phyloP scores from a whole-genome alignment of 2,797 vertebrate genomes.

The Agapornis canus region DNA sequence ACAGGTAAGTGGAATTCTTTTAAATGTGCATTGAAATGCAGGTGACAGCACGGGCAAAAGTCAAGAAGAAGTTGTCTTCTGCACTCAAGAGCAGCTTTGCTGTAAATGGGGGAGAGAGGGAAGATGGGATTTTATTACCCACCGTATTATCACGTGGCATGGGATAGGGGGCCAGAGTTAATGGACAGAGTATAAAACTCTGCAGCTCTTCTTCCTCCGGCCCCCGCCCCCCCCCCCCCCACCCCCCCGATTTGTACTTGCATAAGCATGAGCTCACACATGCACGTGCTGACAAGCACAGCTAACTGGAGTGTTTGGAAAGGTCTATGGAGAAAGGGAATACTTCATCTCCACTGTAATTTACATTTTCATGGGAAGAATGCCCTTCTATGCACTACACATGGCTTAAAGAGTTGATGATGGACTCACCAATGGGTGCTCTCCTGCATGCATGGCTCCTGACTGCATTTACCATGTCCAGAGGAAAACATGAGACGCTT shows the following conservation, averaged over 20 bases:
- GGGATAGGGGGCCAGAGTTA: neutral
- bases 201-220: neutral
- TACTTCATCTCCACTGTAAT: neutral
- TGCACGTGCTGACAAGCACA: neutral
- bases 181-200: neutral
- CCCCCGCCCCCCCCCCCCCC: too few relatives aligned
- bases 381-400: neutral
- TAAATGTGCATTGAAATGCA: neutral
- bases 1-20: neutral
- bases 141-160: neutral
- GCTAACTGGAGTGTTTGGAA: neutral
- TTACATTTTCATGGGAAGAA: neutral
- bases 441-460: neutral
- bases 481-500: neutral
- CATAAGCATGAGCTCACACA: neutral
- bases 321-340: neutral
- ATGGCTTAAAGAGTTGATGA: neutral
- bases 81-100: neutral
- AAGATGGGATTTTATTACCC: neutral
- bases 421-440: neutral
- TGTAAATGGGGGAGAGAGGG: neutral
- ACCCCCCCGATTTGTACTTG: neutral
- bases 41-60: neutral
- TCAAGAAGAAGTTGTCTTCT: neutral
- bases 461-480: neutral